These are phyloP conservation scores for Myiagra hebetior DNA, from an alignment of 2,113 vertebrate species.

Conservation along the genomic window DNA sequence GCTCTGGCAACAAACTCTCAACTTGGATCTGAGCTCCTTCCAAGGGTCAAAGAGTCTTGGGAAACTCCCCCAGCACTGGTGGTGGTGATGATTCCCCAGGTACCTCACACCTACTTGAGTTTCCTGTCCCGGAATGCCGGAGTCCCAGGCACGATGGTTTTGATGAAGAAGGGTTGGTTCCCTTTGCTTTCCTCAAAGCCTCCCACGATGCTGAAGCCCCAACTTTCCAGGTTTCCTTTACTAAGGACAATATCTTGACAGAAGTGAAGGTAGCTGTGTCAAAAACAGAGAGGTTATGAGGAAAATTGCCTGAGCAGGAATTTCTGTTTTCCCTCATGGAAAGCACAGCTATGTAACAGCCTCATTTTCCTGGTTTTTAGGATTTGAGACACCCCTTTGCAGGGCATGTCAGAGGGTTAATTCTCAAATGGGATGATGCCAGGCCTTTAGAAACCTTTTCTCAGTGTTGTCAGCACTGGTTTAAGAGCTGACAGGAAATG, in stretches of 20 bases:
- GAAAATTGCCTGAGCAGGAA: neutral
- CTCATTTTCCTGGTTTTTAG: neutral
- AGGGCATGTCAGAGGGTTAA: neutral
- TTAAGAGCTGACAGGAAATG: neutral
- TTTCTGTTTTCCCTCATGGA: neutral
- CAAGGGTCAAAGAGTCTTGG: neutral
- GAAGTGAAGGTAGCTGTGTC: slow-evolving; percentile 85
- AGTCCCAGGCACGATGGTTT: slow-evolving; percentile 92
- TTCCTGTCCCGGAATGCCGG: slow-evolving; percentile 86
- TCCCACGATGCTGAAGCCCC: slow-evolving; percentile 95
- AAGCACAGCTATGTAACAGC: neutral
- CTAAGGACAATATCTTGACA: slow-evolving; percentile 86
- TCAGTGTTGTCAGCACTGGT: neutral
- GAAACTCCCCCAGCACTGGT: accelerated
- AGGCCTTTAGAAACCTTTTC: neutral
- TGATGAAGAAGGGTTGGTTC: slow-evolving; percentile 93
- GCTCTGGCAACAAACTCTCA: neutral
- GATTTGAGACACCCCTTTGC: neutral
- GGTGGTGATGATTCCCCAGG: neutral
- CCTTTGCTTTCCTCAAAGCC: slow-evolving; percentile 89
- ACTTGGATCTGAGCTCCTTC: neutral
- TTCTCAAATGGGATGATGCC: neutral
- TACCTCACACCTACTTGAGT: slow-evolving; percentile 79
- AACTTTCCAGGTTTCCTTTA: slow-evolving; percentile 88
- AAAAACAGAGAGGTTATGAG: neutral